A percentile compares a stretch with the other conserved stretches of the same genome.
These are phyloP conservation scores for Rattus norvegicus DNA, from an alignment of 2,113 vertebrate species.

Conservation along the genomic window DNA sequence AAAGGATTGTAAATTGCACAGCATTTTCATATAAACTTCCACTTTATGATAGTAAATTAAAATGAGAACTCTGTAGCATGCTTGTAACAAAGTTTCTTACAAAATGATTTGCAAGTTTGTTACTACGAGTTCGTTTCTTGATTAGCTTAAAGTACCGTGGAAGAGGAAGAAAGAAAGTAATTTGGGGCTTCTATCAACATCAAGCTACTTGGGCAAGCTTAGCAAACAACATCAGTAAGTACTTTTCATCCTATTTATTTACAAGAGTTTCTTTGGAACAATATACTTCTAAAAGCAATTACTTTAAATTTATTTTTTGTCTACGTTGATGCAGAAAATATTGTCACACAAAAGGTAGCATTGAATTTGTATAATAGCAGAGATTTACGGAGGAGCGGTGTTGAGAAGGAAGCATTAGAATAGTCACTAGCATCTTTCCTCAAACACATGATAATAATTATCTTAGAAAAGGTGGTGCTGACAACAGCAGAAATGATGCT, in stretches of 20 bases:
- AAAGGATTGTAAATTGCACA: conserved; percentile 71
- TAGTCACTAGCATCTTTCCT: conserved; percentile 74
- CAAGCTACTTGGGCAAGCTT: conserved; percentile 74
- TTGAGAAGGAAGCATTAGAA: conserved; percentile 78
- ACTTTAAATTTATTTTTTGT: conserved; percentile 85
- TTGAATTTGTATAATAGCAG: conserved; percentile 79
- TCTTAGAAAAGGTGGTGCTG: conserved; percentile 72
- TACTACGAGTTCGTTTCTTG: conserved; percentile 66
- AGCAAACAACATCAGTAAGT: conserved; percentile 80
- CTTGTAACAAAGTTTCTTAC: conserved; percentile 63
- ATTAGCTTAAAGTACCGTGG: conserved; percentile 65
- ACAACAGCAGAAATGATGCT: conserved; percentile 57
- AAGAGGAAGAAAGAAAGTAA: conserved; percentile 68
- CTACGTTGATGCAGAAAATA: conserved; percentile 81
- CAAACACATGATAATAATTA: conserved; percentile 76
- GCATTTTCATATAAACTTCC: conserved; percentile 77
- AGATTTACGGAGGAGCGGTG: conserved; percentile 80
- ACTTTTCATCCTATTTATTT: conserved; percentile 79
- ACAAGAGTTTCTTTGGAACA: conserved; percentile 79
- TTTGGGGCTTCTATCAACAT: conserved; percentile 64
- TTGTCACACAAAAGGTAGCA: conserved; percentile 81
- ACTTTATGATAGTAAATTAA: conserved; percentile 73
- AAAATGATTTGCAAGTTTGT: conserved; percentile 68
- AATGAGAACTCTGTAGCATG: conserved; percentile 60
- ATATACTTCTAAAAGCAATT: conserved; percentile 83